A percentile compares a stretch with the other conserved stretches of the same genome.
These are phyloP conservation scores for Chondrosia reniformis DNA, from an alignment of 37 sponge, comb jelly and placozoan genomes.

Conservation along the genomic window DNA sequence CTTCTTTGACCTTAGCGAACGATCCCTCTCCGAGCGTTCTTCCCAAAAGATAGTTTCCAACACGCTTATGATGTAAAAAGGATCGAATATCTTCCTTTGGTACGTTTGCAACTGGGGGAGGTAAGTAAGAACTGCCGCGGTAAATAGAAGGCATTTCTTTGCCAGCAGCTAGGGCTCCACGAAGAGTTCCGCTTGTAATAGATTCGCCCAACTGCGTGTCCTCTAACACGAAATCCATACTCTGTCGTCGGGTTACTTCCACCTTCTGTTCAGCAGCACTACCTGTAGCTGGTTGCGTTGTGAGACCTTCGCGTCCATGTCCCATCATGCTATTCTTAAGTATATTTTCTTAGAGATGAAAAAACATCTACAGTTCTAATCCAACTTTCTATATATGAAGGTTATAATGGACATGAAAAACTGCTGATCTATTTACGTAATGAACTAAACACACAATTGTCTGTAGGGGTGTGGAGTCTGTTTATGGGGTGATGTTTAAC, in stretches of 20 bases:
- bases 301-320: background rate
- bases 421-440: no score
- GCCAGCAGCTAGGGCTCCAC: background rate
- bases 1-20: slow-evolving; percentile 97
- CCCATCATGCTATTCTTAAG: no score
- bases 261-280: background rate
- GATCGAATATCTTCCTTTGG: slow-evolving; percentile 64
- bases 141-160: background rate
- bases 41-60: slow-evolving; percentile 87
- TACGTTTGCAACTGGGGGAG: slow-evolving; percentile 68
- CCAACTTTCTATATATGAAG: no score
- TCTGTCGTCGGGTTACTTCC: background rate
- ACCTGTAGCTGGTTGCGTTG: background rate
- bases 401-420: no score
- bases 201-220: slow-evolving; percentile 5
- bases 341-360: no score
- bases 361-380: no score
- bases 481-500: no score
- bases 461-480: no score
- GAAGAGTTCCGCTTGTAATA: background rate
- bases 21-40: slow-evolving; percentile 87
- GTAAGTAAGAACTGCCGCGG: slow-evolving; percentile 25
- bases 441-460: no score
- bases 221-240: background rate
- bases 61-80: slow-evolving; percentile 75